A percentile compares a stretch with the other conserved stretches of the same genome.
Conservation (phyloP, 2,797 vertebrate species). For the Mormyrops boulengeri region DNA sequence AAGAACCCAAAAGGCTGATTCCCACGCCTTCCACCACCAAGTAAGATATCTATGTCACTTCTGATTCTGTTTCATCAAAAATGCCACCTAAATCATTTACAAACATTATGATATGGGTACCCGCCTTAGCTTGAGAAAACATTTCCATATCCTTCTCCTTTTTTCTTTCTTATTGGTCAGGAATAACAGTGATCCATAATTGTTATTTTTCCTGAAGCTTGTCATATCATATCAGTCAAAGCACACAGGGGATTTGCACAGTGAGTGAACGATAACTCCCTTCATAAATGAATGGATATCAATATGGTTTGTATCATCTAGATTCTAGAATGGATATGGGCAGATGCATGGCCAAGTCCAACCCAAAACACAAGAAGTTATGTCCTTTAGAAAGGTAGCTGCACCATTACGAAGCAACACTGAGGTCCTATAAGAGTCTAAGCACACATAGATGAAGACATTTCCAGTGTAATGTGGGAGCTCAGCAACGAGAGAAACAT, state of each 20-base stretch:
- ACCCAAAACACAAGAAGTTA: neutral
- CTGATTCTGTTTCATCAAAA: neutral
- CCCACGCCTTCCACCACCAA: neutral
- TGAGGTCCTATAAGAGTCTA: neutral
- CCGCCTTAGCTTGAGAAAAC: neutral
- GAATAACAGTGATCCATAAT: neutral
- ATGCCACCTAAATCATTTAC: neutral
- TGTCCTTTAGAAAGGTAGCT: neutral
- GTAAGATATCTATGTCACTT: neutral
- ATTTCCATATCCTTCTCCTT: neutral
- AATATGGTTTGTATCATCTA: neutral
- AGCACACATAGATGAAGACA: neutral
- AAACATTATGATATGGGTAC: neutral
- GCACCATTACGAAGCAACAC: neutral
- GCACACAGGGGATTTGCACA: neutral
- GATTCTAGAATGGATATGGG: neutral
- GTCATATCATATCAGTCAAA: slow-evolving; percentile 2
- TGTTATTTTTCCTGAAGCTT: neutral
- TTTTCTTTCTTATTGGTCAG: neutral
- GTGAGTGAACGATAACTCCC: neutral
- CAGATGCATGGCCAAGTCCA: neutral
- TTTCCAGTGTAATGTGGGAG: neutral
- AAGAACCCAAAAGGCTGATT: neutral
- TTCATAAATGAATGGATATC: neutral
- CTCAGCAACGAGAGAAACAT: neutral